phyloP scores from a whole-genome alignment of 2,113 vertebrate genomes.

The Zosterops japonicus region DNA sequence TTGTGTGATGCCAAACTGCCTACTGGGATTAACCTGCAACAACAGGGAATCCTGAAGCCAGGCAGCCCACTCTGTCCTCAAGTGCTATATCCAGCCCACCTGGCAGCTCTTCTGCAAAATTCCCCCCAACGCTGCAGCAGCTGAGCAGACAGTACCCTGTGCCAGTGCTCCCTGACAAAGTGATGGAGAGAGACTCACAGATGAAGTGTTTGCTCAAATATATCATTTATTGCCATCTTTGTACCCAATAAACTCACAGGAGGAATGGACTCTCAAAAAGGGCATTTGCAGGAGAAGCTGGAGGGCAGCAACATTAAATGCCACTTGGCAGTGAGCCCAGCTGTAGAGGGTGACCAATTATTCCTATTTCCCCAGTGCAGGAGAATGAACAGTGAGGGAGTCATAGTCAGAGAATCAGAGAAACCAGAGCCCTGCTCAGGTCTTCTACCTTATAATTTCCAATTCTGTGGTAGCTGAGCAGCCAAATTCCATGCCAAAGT shows the following conservation, averaged over 20 bases:
- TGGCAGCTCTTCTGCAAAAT: background rate
- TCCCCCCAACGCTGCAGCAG: background rate
- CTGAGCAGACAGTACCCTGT: background rate
- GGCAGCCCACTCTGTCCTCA: background rate
- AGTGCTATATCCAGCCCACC: background rate
- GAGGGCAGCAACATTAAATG: background rate
- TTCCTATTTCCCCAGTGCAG: background rate
- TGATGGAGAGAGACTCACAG: background rate
- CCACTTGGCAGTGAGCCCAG: background rate
- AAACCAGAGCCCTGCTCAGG: background rate
- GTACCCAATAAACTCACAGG: background rate
- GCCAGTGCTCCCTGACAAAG: background rate
- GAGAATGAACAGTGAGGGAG: background rate
- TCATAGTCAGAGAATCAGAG: background rate
- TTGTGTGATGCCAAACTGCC: background rate
- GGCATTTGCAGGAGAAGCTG: background rate
- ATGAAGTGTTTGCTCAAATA: background rate
- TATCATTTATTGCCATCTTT: background rate
- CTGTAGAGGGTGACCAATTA: background rate
- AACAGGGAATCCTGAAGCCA: background rate
- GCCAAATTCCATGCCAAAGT: accelerated
- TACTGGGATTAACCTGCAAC: background rate
- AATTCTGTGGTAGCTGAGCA: background rate
- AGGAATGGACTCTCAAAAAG: background rate
- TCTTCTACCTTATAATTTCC: background rate